Evolutionary conservation across 2,888 invertebrate genomes (phyloP), one percentile per base, ranked within the genome.

Genomic region (Nephrotoma flavescens): DNA sequence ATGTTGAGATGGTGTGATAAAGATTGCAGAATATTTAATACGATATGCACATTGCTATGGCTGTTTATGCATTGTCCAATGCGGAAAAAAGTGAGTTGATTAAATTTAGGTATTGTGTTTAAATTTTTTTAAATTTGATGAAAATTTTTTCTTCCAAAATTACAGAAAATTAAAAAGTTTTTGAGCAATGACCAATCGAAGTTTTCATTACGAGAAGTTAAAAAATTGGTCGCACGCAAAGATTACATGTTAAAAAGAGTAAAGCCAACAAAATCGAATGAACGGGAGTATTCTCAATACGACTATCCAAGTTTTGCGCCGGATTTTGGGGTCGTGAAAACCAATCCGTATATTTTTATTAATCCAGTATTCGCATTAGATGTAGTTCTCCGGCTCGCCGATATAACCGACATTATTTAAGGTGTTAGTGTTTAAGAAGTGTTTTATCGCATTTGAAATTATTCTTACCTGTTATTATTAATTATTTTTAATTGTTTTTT

Each of bases 1-100:
- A 92, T 96, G 92, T 91, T 93, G 90, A 93, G 95, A 87, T 95
- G 94, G 92, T 95, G 94, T 89, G 94, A 94, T 89, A 95, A 94
- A 89, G 95, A 95, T 89, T 92, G 92, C 5, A 92, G 93, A 84
- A 90, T 95, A 86, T 95, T 95, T 89, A 94, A 94, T 88, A 93
- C 94, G 41, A 90, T 95, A 42, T 93, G 94, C 86, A 95, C 95
- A 0, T 92, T 95, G 45, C 90, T 95, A 71, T 95, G 95, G 95
- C 91, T 95, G 11, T 95, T 95, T 89, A 92, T 91, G 0, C 91
- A 91, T 87, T 91, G 90, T 57, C 90, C 90, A 12, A 89, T 89
- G 41, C 91, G 91, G 87, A 90, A 90, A 86, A 88, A 88, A 88
- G 91, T 91, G 88, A 84, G 41, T 86, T 85, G 1, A 45, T 86